These are phyloP conservation scores for Drosophila meridionalis DNA, from an alignment of 2,888 invertebrate species.

Conservation along the genomic window DNA sequence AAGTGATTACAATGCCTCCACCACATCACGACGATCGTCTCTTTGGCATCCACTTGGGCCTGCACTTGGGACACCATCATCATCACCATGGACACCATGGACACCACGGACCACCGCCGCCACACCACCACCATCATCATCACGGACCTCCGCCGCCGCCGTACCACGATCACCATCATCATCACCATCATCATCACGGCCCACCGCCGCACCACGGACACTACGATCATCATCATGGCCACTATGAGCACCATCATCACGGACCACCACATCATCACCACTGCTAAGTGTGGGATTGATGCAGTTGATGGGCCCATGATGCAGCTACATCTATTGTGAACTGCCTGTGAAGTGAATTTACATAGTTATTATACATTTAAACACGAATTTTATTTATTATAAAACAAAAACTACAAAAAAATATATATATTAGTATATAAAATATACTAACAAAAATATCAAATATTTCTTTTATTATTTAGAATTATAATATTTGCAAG, in stretches of 20 bases:
- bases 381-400: conserved; percentile 60
- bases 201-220: conserved; percentile 38
- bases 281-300: conserved; percentile 38
- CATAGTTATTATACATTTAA: background rate
- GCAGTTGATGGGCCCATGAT: background rate
- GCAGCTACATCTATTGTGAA: conserved; percentile 1
- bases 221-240: conserved; percentile 28
- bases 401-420: background rate
- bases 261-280: conserved; percentile 51
- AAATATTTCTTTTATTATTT: background rate
- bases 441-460: background rate
- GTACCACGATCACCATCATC: conserved; percentile 42
- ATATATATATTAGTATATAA: background rate
- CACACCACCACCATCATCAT: conserved; percentile 38
- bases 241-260: conserved; percentile 20
- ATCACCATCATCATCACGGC: conserved; percentile 52
- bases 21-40: conserved; percentile 61
- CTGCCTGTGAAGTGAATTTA: conserved; percentile 29
- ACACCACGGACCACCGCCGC: conserved; percentile 29
- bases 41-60: conserved; percentile 63
- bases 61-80: conserved; percentile 58
- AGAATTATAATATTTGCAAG: too few relatives aligned
- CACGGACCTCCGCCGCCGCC: conserved; percentile 31
- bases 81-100: conserved; percentile 59
- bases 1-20: conserved; percentile 49